Evolutionary conservation across 2,888 invertebrate genomes (phyloP).

Genomic region (Xylocampa areola): DNA sequence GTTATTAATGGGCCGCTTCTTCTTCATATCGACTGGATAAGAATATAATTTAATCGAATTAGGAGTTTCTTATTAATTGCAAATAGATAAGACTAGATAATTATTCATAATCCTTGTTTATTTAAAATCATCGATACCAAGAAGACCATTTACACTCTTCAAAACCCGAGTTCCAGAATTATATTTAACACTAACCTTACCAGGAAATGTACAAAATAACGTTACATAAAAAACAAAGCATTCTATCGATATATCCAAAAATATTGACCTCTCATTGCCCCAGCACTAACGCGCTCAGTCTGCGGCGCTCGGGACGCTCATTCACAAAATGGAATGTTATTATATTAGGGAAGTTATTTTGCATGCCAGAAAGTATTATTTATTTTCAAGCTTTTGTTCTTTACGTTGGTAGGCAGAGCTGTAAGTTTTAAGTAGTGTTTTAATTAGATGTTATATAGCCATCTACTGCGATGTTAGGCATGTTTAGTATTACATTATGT

Average conservation of each 20-base stretch:
- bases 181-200: no score
- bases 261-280: conserved; percentile 14
- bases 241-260: conserved; percentile 9
- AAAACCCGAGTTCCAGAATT: no score
- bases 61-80: no score
- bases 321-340: conserved; percentile 58
- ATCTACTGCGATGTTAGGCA: not conserved
- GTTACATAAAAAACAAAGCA: not conserved
- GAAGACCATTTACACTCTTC: no score
- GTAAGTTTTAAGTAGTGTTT: conserved; percentile 14
- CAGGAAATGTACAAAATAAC: no score
- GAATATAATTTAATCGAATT: no score
- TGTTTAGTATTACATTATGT: no score
- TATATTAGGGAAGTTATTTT: conserved; percentile 59
- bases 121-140: no score
- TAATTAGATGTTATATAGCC: not conserved
- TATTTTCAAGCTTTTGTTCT: conserved; percentile 39
- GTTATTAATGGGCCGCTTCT: conserved; percentile 35
- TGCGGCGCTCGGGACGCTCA: conserved; percentile 53
- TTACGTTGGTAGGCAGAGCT: conserved; percentile 27
- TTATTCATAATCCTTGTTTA: no score
- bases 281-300: conserved; percentile 48
- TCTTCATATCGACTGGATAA: no score
- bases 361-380: conserved; percentile 53
- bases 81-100: no score